These are phyloP conservation scores for Syngnathus scovelli DNA, from an alignment of 2,113 vertebrate species.

Conservation along the genomic window DNA sequence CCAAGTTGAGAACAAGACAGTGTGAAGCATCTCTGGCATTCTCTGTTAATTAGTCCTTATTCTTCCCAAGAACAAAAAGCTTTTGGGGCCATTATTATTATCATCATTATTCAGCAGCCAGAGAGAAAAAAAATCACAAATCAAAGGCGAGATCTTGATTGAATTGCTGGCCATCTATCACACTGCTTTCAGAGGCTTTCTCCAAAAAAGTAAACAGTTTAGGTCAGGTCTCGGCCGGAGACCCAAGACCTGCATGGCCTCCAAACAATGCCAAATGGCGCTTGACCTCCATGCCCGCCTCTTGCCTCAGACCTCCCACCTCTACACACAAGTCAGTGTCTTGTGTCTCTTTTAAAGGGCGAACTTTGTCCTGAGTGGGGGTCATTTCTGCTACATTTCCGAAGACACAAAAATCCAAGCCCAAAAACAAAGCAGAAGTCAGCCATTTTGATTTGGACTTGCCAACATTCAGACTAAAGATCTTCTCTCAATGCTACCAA, in stretches of 20 bases:
- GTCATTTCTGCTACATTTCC: no score
- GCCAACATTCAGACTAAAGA: no score
- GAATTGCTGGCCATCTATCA: conserved; percentile 2
- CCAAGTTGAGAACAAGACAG: no score
- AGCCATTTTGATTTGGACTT: background rate
- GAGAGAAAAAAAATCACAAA: background rate
- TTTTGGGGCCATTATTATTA: background rate
- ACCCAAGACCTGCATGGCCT: conserved; percentile 22
- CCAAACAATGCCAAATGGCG: conserved; percentile 47
- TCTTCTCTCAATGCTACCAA: background rate
- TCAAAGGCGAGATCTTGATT: background rate
- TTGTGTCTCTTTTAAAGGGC: no score
- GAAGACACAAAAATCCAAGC: background rate
- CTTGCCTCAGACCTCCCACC: conserved; percentile 47
- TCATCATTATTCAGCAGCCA: background rate
- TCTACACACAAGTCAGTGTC: conserved; percentile 36
- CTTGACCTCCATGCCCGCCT: conserved; percentile 38
- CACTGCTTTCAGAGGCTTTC: background rate
- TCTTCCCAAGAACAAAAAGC: background rate
- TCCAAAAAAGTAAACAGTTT: background rate
- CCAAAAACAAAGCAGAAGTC: no score
- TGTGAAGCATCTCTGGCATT: no score
- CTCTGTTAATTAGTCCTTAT: background rate
- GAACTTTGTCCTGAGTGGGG: no score
- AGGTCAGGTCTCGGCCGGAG: conserved; percentile 13